These are phyloP conservation scores for Callithrix jacchus DNA, from an alignment of 2,113 vertebrate genomes.

Conservation along the genomic window DNA sequence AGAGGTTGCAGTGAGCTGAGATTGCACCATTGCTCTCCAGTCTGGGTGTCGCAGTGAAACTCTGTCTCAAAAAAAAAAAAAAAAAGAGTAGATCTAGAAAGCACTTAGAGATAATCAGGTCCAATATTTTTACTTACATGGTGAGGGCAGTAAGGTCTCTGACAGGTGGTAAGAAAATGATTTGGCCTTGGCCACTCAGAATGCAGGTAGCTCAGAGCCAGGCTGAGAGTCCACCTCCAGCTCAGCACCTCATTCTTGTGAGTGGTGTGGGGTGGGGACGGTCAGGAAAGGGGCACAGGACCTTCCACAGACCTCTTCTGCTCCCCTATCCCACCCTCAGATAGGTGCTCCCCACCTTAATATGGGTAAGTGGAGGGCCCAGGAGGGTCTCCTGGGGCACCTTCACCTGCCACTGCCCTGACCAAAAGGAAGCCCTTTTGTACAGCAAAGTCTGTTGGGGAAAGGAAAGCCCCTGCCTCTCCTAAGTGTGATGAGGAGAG, in stretches of 20 bases:
- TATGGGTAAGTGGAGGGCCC: background rate
- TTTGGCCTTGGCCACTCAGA: slow-evolving; percentile 26
- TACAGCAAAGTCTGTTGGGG: background rate
- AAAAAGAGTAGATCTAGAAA: background rate
- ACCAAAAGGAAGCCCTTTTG: background rate
- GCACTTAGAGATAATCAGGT: background rate
- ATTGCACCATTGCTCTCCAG: too few species aligned
- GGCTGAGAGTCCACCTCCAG: background rate
- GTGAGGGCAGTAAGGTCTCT: background rate
- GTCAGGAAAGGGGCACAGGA: background rate
- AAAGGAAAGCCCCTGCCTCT: background rate
- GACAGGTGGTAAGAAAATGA: slow-evolving; percentile 12
- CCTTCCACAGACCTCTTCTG: background rate
- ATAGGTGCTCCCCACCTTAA: background rate
- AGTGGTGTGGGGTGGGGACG: background rate
- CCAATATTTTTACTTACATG: background rate
- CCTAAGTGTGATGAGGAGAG: background rate
- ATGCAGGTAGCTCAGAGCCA: background rate
- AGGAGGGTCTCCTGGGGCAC: background rate
- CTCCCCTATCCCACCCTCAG: background rate
- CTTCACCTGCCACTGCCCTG: background rate
- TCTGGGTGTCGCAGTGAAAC: too few species aligned
- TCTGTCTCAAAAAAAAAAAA: too few species aligned
- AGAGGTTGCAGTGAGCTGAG: too few species aligned
- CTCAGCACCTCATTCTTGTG: background rate